These are phyloP conservation scores for Thera britannica DNA, from an alignment of 2,888 invertebrate species.

Conservation along the genomic window DNA sequence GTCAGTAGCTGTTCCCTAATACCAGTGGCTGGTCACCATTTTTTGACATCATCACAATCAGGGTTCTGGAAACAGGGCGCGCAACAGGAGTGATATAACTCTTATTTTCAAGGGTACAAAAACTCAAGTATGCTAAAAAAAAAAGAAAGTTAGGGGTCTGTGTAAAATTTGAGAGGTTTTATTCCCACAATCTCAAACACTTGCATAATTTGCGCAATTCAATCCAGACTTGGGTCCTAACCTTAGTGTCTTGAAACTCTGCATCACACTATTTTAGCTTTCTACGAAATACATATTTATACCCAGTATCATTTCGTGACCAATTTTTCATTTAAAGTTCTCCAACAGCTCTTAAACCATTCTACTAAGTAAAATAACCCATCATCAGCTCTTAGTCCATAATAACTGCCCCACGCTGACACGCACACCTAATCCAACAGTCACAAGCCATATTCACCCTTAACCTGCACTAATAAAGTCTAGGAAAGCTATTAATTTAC, in stretches of 20 bases:
- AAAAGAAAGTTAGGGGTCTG: too few species aligned
- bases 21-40: neutral
- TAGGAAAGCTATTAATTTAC: neutral
- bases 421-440: slow-evolving; percentile 14
- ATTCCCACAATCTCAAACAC: too few species aligned
- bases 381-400: slow-evolving; percentile 11
- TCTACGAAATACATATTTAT: neutral
- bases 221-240: too few species aligned
- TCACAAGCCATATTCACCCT: slow-evolving; percentile 20
- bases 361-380: neutral
- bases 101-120: too few species aligned
- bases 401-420: slow-evolving; percentile 20
- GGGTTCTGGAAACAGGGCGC: too few species aligned
- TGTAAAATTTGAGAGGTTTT: too few species aligned
- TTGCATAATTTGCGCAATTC: too few species aligned
- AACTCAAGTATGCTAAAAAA: too few species aligned
- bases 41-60: neutral
- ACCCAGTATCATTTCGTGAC: neutral
- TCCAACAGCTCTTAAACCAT: too few species aligned
- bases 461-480: slow-evolving; percentile 4
- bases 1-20: slow-evolving; percentile 31
- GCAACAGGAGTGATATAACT: too few species aligned
- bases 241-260: too few species aligned
- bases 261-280: neutral
- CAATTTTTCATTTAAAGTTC: neutral